Evolutionary conservation across 2,797 vertebrate genomes (phyloP).

Genomic region (Podargus strigoides): DNA sequence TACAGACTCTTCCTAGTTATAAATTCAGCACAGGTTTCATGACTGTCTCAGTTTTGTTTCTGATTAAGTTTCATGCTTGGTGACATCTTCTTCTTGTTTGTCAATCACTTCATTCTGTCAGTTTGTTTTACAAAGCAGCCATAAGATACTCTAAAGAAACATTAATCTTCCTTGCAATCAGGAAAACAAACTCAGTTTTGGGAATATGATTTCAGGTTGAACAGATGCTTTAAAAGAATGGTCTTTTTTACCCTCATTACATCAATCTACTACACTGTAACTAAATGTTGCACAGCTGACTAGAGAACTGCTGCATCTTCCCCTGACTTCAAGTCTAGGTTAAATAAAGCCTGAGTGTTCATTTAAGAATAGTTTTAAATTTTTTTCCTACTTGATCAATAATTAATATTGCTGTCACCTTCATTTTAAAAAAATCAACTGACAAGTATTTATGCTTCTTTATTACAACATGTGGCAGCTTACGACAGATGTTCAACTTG

Average conservation of each 20-base stretch:
- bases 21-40: background rate
- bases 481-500: background rate
- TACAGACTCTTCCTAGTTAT: background rate
- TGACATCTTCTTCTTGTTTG: background rate
- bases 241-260: background rate
- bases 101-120: background rate
- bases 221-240: background rate
- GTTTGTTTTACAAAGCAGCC: background rate
- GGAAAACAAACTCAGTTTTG: background rate
- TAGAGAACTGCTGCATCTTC: background rate
- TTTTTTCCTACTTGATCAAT: background rate
- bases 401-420: background rate
- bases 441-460: background rate
- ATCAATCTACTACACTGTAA: background rate
- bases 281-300: background rate
- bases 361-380: background rate
- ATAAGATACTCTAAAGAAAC: slow-evolving; percentile 6
- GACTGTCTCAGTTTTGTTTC: background rate
- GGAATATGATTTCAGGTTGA: background rate
- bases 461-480: background rate
- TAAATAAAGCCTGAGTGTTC: background rate
- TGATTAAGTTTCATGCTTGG: background rate
- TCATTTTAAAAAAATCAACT: background rate
- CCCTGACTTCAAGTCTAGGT: background rate
- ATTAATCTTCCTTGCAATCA: background rate